A percentile compares a stretch with the other conserved stretches of the same genome.
Conservation (phyloP, 2,888 invertebrate genomes). For the Epistrophe eligans region DNA sequence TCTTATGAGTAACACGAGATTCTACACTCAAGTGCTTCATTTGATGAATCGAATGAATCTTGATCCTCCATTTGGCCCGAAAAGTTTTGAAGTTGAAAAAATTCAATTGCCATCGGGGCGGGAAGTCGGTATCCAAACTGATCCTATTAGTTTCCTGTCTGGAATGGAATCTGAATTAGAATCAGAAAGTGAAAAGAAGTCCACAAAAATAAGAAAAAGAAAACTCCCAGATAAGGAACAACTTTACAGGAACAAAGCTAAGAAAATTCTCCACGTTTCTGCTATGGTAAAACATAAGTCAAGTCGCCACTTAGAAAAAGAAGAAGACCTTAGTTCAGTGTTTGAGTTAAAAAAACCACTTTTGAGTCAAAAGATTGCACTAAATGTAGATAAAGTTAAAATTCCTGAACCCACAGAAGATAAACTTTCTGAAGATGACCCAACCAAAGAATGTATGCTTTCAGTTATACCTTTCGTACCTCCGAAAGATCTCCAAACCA, state of each 20-base stretch:
- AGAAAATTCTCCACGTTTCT: conserved; percentile 75
- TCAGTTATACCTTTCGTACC: conserved; percentile 16
- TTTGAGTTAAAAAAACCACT: conserved; percentile 65
- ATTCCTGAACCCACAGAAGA: conserved; percentile 7
- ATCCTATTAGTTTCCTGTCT: conserved; percentile 74
- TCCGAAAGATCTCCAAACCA: conserved; percentile 86
- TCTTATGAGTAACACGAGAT: conserved; percentile 90
- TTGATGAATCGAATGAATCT: conserved; percentile 98
- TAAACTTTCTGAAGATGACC: not conserved
- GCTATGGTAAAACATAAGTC: conserved; percentile 51
- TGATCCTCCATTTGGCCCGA: conserved; percentile 90
- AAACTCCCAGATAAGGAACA: conserved; percentile 38
- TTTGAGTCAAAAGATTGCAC: conserved; percentile 77
- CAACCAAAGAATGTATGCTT: not conserved
- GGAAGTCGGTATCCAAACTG: conserved; percentile 80
- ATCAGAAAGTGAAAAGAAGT: conserved; percentile 77
- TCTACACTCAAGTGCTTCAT: conserved; percentile 94
- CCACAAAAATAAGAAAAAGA: conserved; percentile 38
- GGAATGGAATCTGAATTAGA: conserved; percentile 81
- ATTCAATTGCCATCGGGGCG: conserved; percentile 46
- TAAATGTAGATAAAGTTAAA: conserved; percentile 77
- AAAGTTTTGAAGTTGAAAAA: conserved; percentile 33
- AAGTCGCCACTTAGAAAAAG: not conserved
- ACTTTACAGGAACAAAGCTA: conserved; percentile 50
- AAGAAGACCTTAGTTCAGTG: conserved; percentile 31